Percentiles rank a stretch among this genome's conserved stretches.
Conservation (phyloP, 2,113 vertebrate species). For the Microcebus lehilahytsara region DNA sequence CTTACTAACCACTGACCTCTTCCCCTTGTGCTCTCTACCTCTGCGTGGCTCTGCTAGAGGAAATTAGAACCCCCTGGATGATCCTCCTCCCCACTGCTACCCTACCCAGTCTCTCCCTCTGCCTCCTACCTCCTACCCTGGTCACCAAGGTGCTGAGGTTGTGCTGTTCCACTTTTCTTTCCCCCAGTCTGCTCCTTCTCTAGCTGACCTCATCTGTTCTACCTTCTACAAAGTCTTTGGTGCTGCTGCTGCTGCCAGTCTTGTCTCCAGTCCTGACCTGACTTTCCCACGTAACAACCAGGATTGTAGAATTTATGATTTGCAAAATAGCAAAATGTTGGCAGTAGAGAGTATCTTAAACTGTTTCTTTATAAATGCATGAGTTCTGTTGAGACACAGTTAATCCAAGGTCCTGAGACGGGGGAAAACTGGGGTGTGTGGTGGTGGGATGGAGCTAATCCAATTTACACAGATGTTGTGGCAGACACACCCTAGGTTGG, state of each 20-base stretch:
- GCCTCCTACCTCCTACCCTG: accelerated
- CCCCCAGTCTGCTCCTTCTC: neutral
- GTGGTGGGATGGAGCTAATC: neutral
- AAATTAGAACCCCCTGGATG: neutral
- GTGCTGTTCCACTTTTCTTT: neutral
- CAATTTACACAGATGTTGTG: neutral
- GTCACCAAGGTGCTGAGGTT: neutral
- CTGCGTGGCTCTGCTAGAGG: neutral
- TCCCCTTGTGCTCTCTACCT: neutral
- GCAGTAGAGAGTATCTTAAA: neutral
- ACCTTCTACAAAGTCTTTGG: neutral
- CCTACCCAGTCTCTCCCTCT: neutral
- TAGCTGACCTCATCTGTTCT: neutral
- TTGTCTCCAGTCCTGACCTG: neutral
- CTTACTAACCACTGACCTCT: neutral
- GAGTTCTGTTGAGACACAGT: neutral
- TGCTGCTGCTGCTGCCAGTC: neutral
- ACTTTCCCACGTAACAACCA: neutral
- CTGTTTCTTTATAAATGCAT: neutral
- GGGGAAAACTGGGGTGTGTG: neutral
- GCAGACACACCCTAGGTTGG: neutral
- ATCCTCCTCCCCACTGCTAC: neutral
- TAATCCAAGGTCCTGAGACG: neutral
- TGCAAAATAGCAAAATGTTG: neutral
- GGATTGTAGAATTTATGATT: neutral